Base-by-base conservation (phyloP, 1,140 invertebrate genomes). In the Drosophila ficusphila region DNA sequence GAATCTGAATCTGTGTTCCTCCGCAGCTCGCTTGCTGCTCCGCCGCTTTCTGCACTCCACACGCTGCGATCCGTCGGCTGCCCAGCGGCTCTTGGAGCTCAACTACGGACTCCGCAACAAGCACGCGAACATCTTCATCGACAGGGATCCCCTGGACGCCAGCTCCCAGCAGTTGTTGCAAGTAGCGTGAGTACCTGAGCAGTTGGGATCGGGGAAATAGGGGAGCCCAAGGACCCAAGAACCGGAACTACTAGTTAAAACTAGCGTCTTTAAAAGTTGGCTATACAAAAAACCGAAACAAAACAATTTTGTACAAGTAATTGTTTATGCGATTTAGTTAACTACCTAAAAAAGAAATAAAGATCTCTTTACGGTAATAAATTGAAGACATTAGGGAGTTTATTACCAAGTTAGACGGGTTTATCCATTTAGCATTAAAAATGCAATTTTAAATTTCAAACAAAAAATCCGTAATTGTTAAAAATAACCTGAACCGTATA, bases 61-160 rank as follows among this genome's bases (percentile, higher is more conserved):
- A 48, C 86, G 92, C 7, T 90, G 79, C 68, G 94, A 94, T 70
- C 57, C 94, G 19, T 93, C 94, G 60, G 91, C 92, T 4, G 93
- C 94, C 0, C 94, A 95, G 89, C 91, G 90, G 9, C 93, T 94
- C 62, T 93, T 96, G 62, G 93, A 94, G 60, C 78, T 93, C 44
- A 95, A 95, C 89, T 95, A 94, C 78, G 94, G 93, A 18, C 90
- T 95, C 65, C 92, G 95, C 8, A 92, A 93, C 9, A 94, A 93
- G 56, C 92, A 93, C 9, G 93, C 94, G 2, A 94, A 95, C 74
- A 93, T 96, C 69, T 96, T 96, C 79, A 90, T 90, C 48, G 92
- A 95, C 38, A 91, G 95, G 36, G 95, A 96, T 92, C 93, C 94
- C 2, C 77, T 92, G 71, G 91, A 93, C 9, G 90, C 92, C 31